Conservation (phyloP, 1,140 invertebrate species). For the Drosophila varians region DNA sequence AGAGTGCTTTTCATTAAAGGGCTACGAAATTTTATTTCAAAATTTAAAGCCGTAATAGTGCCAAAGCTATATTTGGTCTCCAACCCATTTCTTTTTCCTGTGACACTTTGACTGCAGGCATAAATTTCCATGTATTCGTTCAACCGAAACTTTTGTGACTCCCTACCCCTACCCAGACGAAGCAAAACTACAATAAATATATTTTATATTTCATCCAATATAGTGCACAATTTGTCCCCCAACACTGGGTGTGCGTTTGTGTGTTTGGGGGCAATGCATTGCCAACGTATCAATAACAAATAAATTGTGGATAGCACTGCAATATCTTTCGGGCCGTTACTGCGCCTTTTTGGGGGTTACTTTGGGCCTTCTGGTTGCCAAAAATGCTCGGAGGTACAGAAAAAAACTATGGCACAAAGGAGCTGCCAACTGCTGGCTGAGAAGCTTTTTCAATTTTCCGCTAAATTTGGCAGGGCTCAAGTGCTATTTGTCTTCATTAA, state of each 20-base stretch:
- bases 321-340: constrained; percentile 55
- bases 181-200: constrained; percentile 59
- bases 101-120: constrained; percentile 42
- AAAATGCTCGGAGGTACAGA: constrained; percentile 25
- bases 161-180: constrained; percentile 14
- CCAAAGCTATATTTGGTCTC: constrained; percentile 4
- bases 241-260: constrained; percentile 7
- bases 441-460: constrained; percentile 83
- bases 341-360: constrained; percentile 5
- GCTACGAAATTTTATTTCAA: not conserved
- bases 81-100: constrained; percentile 21
- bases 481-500: constrained; percentile 83
- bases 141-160: constrained; percentile 9
- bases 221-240: constrained; percentile 48
- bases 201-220: constrained; percentile 49
- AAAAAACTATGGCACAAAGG: constrained; percentile 46
- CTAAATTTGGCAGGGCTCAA: constrained; percentile 80
- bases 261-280: constrained; percentile 42
- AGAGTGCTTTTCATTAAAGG: not conserved
- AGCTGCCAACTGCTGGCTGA: constrained; percentile 40
- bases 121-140: constrained; percentile 33
- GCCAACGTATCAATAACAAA: constrained; percentile 65
- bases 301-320: constrained; percentile 69
- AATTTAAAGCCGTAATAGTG: not conserved
- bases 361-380: constrained; percentile 48